Base-by-base conservation (phyloP, 1,140 invertebrate genomes). In the Rhizoglyphus robini region DNA sequence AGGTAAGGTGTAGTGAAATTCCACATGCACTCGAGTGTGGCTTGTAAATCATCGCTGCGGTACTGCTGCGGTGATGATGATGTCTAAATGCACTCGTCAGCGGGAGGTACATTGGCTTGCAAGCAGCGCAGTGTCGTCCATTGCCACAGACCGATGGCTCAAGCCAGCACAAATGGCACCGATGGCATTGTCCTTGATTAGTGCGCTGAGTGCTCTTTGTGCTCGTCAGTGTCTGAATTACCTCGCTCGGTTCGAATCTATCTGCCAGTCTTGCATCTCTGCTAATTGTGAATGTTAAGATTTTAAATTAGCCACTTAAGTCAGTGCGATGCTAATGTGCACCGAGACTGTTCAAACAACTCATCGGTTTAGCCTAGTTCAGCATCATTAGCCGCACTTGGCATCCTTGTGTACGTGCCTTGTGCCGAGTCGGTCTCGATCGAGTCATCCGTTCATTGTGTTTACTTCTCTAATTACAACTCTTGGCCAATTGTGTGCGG, bases 231-330 rank as follows among this genome's bases (percentile, higher is more conserved):
- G n/a, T n/a, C n/a, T n/a, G n/a, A n/a, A n/a, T n/a, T n/a, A n/a
- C n/a, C n/a, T n/a, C n/a, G n/a, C n/a, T n/a, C n/a, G n/a, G n/a
- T n/a, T n/a, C n/a, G n/a, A n/a, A n/a, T n/a, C n/a, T n/a, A n/a
- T n/a, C n/a, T n/a, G n/a, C n/a, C n/a, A n/a, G n/a, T 41, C 38
- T 8, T 41, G 8, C n/a, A 41, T 54, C 8, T 54, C 8, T 23
- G 31, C 51, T 54, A 54, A 54, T 54, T 54, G 51, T 54, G 51
- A 54, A 54, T 20, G 51, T 54, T 54, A 54, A 54, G 51, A 54
- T 54, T 54, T 54, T 32, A 54, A 54, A 54, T 54, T 54, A 54
- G 51, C 51, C 51, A 54, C 51, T 54, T 54, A 54, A 54, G 51
- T 54, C 51, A 54, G 51, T 23, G 41, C 41, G 15, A 54, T 54